Base-by-base conservation (phyloP, 2,888 invertebrate genomes). In the Endotricha flammealis region DNA sequence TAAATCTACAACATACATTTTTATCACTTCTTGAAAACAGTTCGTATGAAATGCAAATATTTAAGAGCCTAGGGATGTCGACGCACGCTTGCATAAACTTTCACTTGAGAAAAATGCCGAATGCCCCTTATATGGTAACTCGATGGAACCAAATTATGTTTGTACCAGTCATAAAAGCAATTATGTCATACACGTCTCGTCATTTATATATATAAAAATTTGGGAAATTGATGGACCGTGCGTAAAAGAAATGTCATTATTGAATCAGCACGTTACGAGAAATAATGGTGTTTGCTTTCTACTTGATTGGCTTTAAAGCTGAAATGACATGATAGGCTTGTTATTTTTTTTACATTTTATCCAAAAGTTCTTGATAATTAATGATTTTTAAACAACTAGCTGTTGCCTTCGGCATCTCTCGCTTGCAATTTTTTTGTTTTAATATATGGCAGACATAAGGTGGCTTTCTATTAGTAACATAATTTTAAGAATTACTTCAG, bases 51-150 rank as follows among this genome's bases (percentile, higher is more conserved):
- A 82, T 78, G 75, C 76, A 76, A 80, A 76, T 77, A 72, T 71
- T 76, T 73, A 73, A 78, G 69, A 70, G 74, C 64, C 59, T 46
- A 41, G 58, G 62, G 66, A 70, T 64, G 73, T 61, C 64, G 65
- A 53, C 60, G 51, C 40, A 57, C 12, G 65, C 67, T 70, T 68
- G 66, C 64, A 63, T 22, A 77, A 80, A 80, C 82, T 83, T 83
- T 82, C 82, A 64, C 80, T 54, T 47, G 59, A 61, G 69, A 77
- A 81, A 79, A 80, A 75, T 77, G 67, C 57, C 59, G 63, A 53
- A 52, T 54, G 51, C 60, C 12, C 82, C 82, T 69, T 83, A 59
- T 77, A 82, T 47, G 83, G 82, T 44, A 75, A 62, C 70, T 49
- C 41, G 68, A 39, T 57, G 53, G 20, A 24, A 23, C 32, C 37